phyloP scores from a whole-genome alignment of 1,140 invertebrate genomes.

The Heliconius hermathena region DNA sequence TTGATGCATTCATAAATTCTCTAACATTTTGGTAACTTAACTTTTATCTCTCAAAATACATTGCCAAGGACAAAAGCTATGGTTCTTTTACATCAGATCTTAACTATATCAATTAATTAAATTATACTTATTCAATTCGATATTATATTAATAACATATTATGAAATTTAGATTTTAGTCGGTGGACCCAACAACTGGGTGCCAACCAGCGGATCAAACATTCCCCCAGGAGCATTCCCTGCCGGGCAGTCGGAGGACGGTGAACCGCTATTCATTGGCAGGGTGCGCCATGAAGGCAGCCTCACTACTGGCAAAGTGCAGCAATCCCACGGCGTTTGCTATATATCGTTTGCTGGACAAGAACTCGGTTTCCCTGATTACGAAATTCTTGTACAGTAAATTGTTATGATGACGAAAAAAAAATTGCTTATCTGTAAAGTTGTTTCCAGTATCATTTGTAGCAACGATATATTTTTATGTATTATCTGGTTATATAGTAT shows the following conservation, averaged over 20 bases:
- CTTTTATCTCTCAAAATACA: no score
- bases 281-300: slow-evolving; percentile 85
- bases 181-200: slow-evolving; percentile 84
- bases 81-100: no score
- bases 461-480: background rate
- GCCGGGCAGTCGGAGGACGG: slow-evolving; percentile 89
- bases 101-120: no score
- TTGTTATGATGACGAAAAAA: background rate
- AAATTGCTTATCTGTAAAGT: slow-evolving; percentile 4
- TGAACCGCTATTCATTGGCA: slow-evolving; percentile 87
- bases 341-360: slow-evolving; percentile 87
- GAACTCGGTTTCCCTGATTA: slow-evolving; percentile 89
- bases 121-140: no score
- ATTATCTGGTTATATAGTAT: background rate
- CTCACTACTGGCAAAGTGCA: slow-evolving; percentile 88
- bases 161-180: slow-evolving; percentile 82
- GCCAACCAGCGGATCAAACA: slow-evolving; percentile 82
- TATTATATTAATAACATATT: background rate
- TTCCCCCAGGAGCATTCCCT: slow-evolving; percentile 88
- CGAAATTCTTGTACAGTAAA: slow-evolving; percentile 85
- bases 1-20: no score
- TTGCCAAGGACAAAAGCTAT: no score
- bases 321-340: slow-evolving; percentile 85
- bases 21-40: no score
- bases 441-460: background rate